Evolutionary conservation across 1,140 invertebrate genomes (phyloP).

Genomic region (Procambarus clarkii): DNA sequence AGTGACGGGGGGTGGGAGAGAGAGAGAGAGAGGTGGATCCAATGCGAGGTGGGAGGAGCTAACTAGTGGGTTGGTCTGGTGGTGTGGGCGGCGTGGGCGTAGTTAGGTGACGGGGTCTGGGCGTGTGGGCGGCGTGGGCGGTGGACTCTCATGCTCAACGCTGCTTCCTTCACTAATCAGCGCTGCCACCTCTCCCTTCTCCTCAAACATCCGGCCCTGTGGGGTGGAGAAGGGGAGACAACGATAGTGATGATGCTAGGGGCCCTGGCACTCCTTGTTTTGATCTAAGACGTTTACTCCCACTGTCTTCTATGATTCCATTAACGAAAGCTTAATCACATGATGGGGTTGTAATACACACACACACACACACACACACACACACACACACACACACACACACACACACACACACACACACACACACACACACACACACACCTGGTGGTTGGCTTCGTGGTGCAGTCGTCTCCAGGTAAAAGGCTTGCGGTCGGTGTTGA

Average conservation of each 20-base stretch:
- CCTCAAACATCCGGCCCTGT: conserved; percentile 70
- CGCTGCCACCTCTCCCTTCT: conserved; percentile 69
- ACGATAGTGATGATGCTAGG: too few relatives aligned
- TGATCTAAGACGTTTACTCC: too few relatives aligned
- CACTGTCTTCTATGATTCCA: too few relatives aligned
- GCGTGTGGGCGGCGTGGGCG: conserved; percentile 67
- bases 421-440: background rate
- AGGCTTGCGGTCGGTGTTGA: conserved; percentile 75
- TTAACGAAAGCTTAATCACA: too few relatives aligned
- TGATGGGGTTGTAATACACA: too few relatives aligned
- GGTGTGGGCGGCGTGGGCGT: background rate
- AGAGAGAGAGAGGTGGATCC: background rate
- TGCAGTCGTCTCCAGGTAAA: conserved; percentile 71
- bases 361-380: too few relatives aligned
- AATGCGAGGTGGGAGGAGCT: background rate
- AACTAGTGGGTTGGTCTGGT: background rate
- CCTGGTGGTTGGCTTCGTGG: conserved; percentile 66
- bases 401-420: too few relatives aligned
- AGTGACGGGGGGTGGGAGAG: background rate
- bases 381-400: too few relatives aligned
- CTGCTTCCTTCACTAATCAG: conserved; percentile 71
- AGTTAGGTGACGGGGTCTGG: conserved; percentile 13
- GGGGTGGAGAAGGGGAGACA: conserved; percentile 11
- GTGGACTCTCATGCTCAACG: conserved; percentile 69
- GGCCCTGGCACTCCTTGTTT: too few relatives aligned